Conservation (phyloP, 2,113 vertebrate genomes). For the Cyprinodon brontotheroides region DNA sequence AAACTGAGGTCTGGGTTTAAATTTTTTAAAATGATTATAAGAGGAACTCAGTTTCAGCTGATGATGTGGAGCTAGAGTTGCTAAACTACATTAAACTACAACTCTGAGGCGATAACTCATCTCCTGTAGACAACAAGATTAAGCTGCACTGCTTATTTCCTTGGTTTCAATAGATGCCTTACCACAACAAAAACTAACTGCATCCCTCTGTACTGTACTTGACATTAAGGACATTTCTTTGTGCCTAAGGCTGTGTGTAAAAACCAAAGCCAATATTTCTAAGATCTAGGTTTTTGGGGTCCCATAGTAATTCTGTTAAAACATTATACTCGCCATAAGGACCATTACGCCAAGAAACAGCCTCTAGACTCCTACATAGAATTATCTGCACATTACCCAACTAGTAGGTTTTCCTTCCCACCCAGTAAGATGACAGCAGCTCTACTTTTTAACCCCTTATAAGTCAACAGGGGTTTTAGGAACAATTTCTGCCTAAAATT, state of each 20-base stretch:
- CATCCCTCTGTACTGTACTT: conserved; percentile 28
- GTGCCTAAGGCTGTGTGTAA: conserved; percentile 49
- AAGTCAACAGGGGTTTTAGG: too few relatives aligned
- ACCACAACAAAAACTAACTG: conserved; percentile 41
- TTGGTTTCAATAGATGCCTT: conserved; percentile 49
- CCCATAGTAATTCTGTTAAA: conserved; percentile 35
- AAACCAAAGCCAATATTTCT: conserved; percentile 59
- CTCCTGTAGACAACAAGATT: conserved; percentile 32
- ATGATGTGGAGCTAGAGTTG: conserved; percentile 21
- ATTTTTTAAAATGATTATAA: conserved; percentile 20
- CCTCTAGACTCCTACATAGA: conserved; percentile 50
- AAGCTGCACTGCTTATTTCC: conserved; percentile 28
- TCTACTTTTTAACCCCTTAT: too few relatives aligned
- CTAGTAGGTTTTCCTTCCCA: neutral
- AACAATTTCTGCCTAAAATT: too few relatives aligned
- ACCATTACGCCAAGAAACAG: conserved; percentile 57
- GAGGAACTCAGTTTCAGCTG: conserved; percentile 20
- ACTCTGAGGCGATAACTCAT: conserved; percentile 24
- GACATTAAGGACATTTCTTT: conserved; percentile 53
- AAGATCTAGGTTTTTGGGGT: conserved; percentile 46
- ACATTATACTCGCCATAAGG: conserved; percentile 52
- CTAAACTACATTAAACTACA: conserved; percentile 34
- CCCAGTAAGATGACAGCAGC: neutral
- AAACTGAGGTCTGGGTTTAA: conserved; percentile 2
- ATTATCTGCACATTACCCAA: too few relatives aligned